Evolutionary conservation across 2,797 vertebrate genomes (phyloP).

Genomic region (Bufotes viridis): DNA sequence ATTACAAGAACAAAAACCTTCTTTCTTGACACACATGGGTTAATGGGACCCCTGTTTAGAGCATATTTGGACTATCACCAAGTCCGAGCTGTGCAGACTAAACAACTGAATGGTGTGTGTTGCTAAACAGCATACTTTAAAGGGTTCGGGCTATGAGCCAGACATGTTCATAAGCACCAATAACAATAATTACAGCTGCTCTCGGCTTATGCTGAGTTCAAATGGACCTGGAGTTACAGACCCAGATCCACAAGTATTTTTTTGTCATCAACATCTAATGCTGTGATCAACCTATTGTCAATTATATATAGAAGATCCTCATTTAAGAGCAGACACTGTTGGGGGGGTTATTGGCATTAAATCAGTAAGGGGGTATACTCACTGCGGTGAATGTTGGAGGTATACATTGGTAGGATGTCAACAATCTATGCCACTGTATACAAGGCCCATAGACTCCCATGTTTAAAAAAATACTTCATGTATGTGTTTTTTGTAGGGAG

Average conservation of each 20-base stretch:
- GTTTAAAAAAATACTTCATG: no score
- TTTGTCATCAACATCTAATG: background rate
- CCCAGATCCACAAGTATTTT: background rate
- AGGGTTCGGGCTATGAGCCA: background rate
- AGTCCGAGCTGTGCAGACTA: slow-evolving; percentile 37
- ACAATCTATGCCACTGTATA: no score
- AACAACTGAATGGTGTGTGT: background rate
- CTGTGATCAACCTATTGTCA: background rate
- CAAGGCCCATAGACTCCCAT: no score
- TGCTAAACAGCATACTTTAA: slow-evolving; percentile 33
- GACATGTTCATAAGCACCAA: slow-evolving; percentile 21
- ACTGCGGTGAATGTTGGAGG: no score
- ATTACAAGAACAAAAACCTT: background rate
- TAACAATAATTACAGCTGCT: slow-evolving; percentile 25
- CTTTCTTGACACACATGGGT: background rate
- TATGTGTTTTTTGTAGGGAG: no score
- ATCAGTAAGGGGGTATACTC: no score
- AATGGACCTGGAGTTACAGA: background rate
- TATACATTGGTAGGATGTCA: no score
- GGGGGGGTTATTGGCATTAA: no score
- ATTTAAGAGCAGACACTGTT: background rate
- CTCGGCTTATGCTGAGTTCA: background rate
- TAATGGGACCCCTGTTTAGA: slow-evolving; percentile 24
- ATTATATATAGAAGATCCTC: background rate
- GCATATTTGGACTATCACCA: slow-evolving; percentile 28